Conservation (phyloP, 2,888 invertebrate species). For the Lasioglossum calceatum region DNA sequence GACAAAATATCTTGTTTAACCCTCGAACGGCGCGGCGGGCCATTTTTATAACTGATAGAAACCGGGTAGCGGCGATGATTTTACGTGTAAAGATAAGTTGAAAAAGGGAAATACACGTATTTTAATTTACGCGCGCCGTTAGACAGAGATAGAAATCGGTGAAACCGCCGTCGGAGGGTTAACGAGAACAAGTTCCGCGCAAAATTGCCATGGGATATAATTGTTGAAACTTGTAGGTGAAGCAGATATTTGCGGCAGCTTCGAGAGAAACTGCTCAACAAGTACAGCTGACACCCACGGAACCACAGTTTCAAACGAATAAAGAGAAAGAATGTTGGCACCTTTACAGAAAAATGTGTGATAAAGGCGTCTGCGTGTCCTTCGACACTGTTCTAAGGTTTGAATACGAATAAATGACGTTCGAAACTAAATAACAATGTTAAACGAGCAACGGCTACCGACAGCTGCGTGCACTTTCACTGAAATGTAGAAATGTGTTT, state of each 20-base stretch:
- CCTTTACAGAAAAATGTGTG: slow-evolving; percentile 88
- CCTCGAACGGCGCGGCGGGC: background rate
- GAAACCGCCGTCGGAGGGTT: background rate
- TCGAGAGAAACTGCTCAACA: slow-evolving; percentile 44
- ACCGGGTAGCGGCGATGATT: background rate
- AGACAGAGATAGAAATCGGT: too few species aligned
- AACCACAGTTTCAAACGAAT: slow-evolving; percentile 85
- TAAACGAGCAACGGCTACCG: background rate
- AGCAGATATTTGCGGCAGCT: slow-evolving; percentile 30
- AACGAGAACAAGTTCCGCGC: background rate
- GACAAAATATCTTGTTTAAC: background rate
- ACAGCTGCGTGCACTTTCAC: background rate
- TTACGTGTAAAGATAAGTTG: background rate
- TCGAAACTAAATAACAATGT: background rate
- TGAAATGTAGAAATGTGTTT: background rate
- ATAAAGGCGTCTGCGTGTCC: slow-evolving; percentile 88
- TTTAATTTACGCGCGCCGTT: too few species aligned
- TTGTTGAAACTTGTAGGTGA: slow-evolving; percentile 42
- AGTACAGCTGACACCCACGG: slow-evolving; percentile 69
- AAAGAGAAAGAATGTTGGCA: slow-evolving; percentile 90
- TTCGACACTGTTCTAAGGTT: slow-evolving; percentile 88
- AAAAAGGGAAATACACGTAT: background rate
- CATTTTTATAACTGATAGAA: background rate
- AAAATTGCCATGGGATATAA: background rate
- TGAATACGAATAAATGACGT: slow-evolving; percentile 24